Evolutionary conservation across 2,888 invertebrate genomes (phyloP).

Genomic region (Penaeus monodon): DNA sequence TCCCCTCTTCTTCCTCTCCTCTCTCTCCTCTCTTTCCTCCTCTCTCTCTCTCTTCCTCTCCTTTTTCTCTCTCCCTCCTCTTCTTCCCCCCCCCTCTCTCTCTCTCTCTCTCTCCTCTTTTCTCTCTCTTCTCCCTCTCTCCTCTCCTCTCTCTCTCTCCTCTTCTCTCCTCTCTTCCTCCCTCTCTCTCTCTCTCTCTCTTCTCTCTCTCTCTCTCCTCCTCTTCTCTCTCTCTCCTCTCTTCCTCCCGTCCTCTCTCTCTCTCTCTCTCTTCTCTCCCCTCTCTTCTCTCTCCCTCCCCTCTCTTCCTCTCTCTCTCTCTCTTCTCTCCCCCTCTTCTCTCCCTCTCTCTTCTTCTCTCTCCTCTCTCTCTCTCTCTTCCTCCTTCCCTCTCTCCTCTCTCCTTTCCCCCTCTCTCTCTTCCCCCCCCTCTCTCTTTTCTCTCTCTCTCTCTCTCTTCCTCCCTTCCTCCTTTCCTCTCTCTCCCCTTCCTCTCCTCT

Average conservation of each 20-base stretch:
- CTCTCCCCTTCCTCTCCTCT: not conserved
- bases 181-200: not conserved
- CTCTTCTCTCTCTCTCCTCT: too few species aligned
- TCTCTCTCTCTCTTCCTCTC: not conserved
- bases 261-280: not conserved
- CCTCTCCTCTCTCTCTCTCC: not conserved
- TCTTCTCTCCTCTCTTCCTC: not conserved
- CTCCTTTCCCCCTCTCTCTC: not conserved
- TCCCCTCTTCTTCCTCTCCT: too few species aligned
- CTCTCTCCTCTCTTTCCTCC: not conserved
- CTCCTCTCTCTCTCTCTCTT: not conserved
- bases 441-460: not conserved
- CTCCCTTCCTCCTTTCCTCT: not conserved
- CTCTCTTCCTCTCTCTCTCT: not conserved
- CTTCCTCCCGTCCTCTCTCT: not conserved
- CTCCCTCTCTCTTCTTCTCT: not conserved
- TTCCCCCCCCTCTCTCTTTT: not conserved
- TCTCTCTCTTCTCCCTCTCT: not conserved
- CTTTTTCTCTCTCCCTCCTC: not conserved
- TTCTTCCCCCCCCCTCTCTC: not conserved
- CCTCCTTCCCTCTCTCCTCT: not conserved
- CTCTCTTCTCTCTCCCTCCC: not conserved
- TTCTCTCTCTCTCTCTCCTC: too few species aligned
- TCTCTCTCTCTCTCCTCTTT: not conserved
- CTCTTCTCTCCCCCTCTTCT: not conserved